A percentile compares a stretch with the other conserved stretches of the same genome.
Evolutionary conservation across 2,797 vertebrate genomes (phyloP).

Genomic region (Thamnophis elegans): DNA sequence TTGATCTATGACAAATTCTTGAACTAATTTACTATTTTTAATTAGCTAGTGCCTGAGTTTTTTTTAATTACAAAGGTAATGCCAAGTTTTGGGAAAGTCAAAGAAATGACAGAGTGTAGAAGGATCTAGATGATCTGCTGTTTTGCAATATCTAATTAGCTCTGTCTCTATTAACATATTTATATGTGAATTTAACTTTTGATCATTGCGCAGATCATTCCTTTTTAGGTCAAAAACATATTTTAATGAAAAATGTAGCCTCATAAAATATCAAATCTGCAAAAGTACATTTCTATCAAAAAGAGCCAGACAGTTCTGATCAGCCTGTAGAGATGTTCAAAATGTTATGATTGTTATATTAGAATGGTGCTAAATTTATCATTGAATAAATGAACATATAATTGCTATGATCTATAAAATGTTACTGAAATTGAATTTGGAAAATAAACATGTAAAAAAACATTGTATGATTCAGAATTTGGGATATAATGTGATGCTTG

Average conservation of each 20-base stretch:
- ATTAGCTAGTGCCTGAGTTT: constrained; percentile 17
- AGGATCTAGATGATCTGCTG: background rate
- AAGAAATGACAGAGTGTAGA: background rate
- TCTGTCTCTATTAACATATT: background rate
- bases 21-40: constrained; percentile 25
- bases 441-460: too few relatives aligned
- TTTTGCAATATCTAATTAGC: background rate
- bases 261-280: background rate
- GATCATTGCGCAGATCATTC: background rate
- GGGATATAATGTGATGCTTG: too few relatives aligned
- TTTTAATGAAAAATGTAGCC: background rate
- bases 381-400: too few relatives aligned
- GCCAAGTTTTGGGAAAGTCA: background rate
- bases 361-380: background rate
- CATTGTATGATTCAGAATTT: too few relatives aligned
- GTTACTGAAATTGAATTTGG: too few relatives aligned
- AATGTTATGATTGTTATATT: background rate
- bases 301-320: background rate
- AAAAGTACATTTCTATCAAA: background rate
- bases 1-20: constrained; percentile 17
- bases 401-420: too few relatives aligned
- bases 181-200: background rate
- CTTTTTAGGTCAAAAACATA: background rate
- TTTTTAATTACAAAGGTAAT: constrained; percentile 19
- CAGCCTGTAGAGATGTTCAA: background rate